Base-by-base conservation (phyloP, 2,888 invertebrate genomes). In the Gandaritis pyraliata region DNA sequence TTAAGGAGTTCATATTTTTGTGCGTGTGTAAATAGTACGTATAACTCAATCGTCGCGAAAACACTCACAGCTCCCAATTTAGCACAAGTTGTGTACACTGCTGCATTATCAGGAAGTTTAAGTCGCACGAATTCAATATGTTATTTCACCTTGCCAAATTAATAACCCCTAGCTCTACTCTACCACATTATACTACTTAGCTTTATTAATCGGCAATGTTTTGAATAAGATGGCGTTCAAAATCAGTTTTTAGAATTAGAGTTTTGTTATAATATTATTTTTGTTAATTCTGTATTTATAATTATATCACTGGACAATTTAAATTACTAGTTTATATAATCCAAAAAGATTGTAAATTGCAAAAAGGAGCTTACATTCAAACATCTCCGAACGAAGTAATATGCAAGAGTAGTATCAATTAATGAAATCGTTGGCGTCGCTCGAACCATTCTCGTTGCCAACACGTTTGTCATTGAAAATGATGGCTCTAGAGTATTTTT, bases 381-480 rank as follows among this genome's bases (percentile, higher is more conserved):
- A 39, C 39, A 13, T 13, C 39, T 13, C 15, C 16, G 16, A 16
- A 38, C 15, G 10, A 10, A 8, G 39, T 4, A n/a, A 15, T 13
- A 53, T 49, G 49, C 36, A 41, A 54, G 52, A 41, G 45, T 47
- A 30, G 53, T 52, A 60, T 47, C 41, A 48, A 38, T 57, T 62
- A 58, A 60, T 59, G 58, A 57, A 13, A 48, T 48, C 48, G 51
- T 29, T 45, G 54, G 43, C 51, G 54, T 57, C 63, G 63, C 11
- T 16, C 11, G 68, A 62, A 55, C 63, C 16, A 51, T 55, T 57
- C 29, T 54, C 63, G 52, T 49, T 64, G 61, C 60, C 60, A 65
- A 65, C 47, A 36, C 61, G 36, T 41, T 58, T 62, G 69, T 64
- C 64, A 64, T 69, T 65, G 61, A 62, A 63, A 66, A 65, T 65